phyloP scores from a whole-genome alignment of 2,113 vertebrate genomes.

The Lucifuga dentata region DNA sequence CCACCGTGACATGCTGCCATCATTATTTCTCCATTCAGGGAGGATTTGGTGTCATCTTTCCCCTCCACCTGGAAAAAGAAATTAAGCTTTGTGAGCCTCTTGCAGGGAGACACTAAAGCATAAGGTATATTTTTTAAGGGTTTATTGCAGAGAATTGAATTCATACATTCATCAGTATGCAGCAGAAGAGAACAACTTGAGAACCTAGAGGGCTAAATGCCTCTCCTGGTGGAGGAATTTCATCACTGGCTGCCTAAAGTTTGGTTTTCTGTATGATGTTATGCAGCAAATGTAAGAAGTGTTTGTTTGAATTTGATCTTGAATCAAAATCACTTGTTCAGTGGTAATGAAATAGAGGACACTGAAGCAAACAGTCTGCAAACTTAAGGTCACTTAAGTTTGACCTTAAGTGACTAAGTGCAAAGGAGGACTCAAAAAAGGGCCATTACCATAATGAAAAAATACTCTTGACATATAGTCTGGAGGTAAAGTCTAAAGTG shows the following conservation, averaged over 20 bases:
- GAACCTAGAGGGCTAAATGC: not conserved
- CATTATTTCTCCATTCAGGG: conserved; percentile 60
- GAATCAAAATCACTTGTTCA: too few species aligned
- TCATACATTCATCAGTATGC: conserved; percentile 26
- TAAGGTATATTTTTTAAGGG: conserved; percentile 32
- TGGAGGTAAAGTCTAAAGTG: too few species aligned
- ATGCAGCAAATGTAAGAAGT: not conserved
- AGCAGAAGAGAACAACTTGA: conserved; percentile 6
- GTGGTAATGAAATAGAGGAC: too few species aligned
- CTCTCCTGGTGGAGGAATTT: not conserved
- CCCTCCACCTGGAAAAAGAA: conserved; percentile 47
- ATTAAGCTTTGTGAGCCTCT: conserved; percentile 40
- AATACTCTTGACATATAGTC: too few species aligned
- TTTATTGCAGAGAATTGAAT: conserved; percentile 32
- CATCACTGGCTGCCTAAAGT: not conserved
- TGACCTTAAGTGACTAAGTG: too few species aligned
- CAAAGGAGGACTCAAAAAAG: too few species aligned
- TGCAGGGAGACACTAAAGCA: conserved; percentile 29
- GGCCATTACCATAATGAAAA: too few species aligned
- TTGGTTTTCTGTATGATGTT: not conserved
- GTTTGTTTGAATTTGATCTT: not conserved
- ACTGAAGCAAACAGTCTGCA: too few species aligned
- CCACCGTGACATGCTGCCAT: conserved; percentile 60
- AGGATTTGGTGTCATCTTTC: conserved; percentile 50
- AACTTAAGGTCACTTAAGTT: too few species aligned